Evolutionary conservation across 2,113 vertebrate species (phyloP), one percentile per base, ranked within the genome.

Genomic region (Trogon melanurus): DNA sequence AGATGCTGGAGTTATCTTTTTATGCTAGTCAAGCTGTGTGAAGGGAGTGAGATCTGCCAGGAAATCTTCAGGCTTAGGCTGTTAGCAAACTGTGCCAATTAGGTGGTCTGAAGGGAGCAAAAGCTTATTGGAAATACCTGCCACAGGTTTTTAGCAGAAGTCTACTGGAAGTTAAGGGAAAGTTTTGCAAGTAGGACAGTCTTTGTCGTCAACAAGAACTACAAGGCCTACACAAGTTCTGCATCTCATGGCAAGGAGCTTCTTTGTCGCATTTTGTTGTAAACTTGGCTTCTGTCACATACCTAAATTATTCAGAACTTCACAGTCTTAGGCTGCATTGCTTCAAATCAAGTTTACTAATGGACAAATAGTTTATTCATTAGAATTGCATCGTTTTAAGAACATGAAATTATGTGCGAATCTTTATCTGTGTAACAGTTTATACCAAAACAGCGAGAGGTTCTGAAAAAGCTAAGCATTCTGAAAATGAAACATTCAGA

Each of bases 401-500:
- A 76, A 82, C 90, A 79, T 67, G 2, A 27, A 65, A 57, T 32
- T 47, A 19, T 57, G 19, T 65, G 5, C 2, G 8, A 79, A 57
- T 94, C 8, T 90, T 72, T 85, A 48, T 89, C 88, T 89, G 44
- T 80, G 7, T 51, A 74, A 30, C 41, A 54, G 41, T 57, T 84
- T 85, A 72, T 78, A 64, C 9, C 22, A 78, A 81, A 85, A 26
- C 22, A 45, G 12, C 67, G 60, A 93, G 65, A 79, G 16, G 18
- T 85, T 91, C 82, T 95, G 54, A 73, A 89, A 81, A 70, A 79
- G n/a, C 2, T 1, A 64, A 82, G n/a, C 21, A 32, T 65, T 85
- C 70, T 67, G 41, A 76, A 92, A 94, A 89, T 56, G 10, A 88
- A 93, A 51, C 79, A 81, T 91, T 95, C 60, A 67, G 17, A 91